Evolutionary conservation across 2,113 vertebrate genomes (phyloP), one percentile per base, ranked within the genome.

Genomic region (Epinephelus fuscoguttatus): DNA sequence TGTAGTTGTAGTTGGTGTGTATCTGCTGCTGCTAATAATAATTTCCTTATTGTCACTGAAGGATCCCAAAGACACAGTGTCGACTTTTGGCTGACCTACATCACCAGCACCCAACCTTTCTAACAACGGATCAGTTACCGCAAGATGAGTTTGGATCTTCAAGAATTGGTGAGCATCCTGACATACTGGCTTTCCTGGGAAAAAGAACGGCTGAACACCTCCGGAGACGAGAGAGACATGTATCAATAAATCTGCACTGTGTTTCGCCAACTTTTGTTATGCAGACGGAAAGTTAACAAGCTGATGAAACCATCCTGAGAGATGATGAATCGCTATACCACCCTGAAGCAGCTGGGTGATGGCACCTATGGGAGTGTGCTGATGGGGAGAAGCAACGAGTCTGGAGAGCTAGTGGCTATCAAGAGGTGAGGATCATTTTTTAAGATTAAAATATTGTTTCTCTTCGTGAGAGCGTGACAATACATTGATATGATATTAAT

Each of bases 341-440:
- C 97, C 37, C 95, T 98, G 94, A 97, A 94, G 87, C 98, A 99
- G 81, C 84, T 99, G 70, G 98, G 98, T 15, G 98, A 99, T 21
- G 98, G 98, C 82, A 99, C 98, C 21, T 99, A 99, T 1, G 98
- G 98, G 57, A 98, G 97, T 0, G 98, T 99, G 70, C 87, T 99
- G 25, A 98, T 99, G 98, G 98, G 97, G 55, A 97, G 96, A 90
- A 99, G 96, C 92, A 99, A 97, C 0, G 98, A 99, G 82, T 97
- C 98, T 0, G 98, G 98, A 84, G 98, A 99, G 88, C 94, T 99
- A 88, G 98, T 99, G 88, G 98, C 98, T 67, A 99, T 99, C 87
- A 99, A 99, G 89, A 98, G 97, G 98, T 99, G 94, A 90, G 84
- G 14, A 42, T 52, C 53, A 45, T 66, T 21, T 27, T 64, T 4